Evolutionary conservation across 2,888 invertebrate genomes (phyloP).

Genomic region (Melinaea marsaeus): DNA sequence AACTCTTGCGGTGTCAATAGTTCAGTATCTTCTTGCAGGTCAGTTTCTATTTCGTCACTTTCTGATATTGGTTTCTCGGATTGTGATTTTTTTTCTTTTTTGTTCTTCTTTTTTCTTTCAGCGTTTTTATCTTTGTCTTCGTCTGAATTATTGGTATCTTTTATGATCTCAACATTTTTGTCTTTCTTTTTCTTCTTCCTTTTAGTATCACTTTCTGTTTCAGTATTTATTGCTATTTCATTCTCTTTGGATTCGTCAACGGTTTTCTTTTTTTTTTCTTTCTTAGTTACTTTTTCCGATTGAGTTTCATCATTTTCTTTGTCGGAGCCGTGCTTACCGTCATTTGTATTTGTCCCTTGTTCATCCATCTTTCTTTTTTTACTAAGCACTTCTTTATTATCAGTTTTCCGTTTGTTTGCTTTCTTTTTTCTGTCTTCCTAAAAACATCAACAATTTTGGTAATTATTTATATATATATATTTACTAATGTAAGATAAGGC

Average conservation of each 20-base stretch:
- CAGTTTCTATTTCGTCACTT: conserved; percentile 61
- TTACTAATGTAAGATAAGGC: background rate
- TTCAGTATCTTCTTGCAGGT: conserved; percentile 51
- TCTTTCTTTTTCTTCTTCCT: conserved; percentile 27
- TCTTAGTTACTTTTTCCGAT: conserved; percentile 25
- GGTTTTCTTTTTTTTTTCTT: conserved; percentile 19
- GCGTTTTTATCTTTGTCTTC: conserved; percentile 23
- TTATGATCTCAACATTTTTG: conserved; percentile 13
- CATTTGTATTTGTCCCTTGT: background rate
- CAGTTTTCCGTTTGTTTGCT: conserved; percentile 29
- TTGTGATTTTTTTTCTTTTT: conserved; percentile 19
- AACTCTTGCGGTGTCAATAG: conserved; percentile 51
- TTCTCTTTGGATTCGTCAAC: conserved; percentile 23
- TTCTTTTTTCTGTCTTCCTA: conserved; percentile 41
- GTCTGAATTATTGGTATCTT: conserved; percentile 10
- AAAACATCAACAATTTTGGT: conserved; percentile 17
- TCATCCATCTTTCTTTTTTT: conserved; percentile 22
- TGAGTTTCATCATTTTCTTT: conserved; percentile 21
- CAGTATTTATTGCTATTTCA: conserved; percentile 16
- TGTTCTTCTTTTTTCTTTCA: conserved; percentile 24
- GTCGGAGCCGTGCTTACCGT: background rate
- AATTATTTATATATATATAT: background rate
- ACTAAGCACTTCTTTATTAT: conserved; percentile 12
- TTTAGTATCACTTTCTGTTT: conserved; percentile 7
- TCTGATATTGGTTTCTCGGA: conserved; percentile 38